A percentile compares a stretch with the other conserved stretches of the same genome.
These are phyloP conservation scores for Abscondita cerata DNA, from an alignment of 2,888 invertebrate species.

Conservation along the genomic window DNA sequence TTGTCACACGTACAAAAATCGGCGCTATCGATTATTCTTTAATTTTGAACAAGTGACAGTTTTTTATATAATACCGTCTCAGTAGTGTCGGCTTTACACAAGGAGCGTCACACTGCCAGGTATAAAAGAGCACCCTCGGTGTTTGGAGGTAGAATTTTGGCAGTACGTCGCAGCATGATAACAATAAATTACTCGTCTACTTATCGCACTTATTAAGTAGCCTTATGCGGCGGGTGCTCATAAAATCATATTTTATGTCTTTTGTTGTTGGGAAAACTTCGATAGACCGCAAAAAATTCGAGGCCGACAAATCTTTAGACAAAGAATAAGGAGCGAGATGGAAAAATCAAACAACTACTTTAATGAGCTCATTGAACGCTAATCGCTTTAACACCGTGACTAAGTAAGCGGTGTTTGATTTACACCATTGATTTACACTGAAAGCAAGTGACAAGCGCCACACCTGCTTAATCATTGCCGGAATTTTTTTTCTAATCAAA, in stretches of 20 bases:
- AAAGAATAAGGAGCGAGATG: too few species aligned
- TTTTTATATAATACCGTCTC: slow-evolving; percentile 23
- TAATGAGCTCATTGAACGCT: neutral
- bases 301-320: neutral
- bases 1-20: slow-evolving; percentile 3
- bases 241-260: slow-evolving; percentile 18
- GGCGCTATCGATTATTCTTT: slow-evolving; percentile 1
- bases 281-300: too few species aligned
- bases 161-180: slow-evolving; percentile 23
- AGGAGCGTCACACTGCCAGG: slow-evolving; percentile 30
- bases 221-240: slow-evolving; percentile 24
- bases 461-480: slow-evolving; percentile 14
- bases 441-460: slow-evolving; percentile 17
- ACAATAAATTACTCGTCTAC: slow-evolving; percentile 40
- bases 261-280: slow-evolving; percentile 12
- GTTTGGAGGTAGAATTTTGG: slow-evolving; percentile 20
- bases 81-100: slow-evolving; percentile 28
- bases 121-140: slow-evolving; percentile 32
- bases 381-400: slow-evolving; percentile 6
- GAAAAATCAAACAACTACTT: too few species aligned
- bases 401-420: slow-evolving; percentile 13
- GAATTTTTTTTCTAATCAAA: slow-evolving; percentile 11
- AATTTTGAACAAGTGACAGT: slow-evolving; percentile 11
- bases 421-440: slow-evolving; percentile 9
- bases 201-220: slow-evolving; percentile 41